These are phyloP conservation scores for Parnassius apollo DNA, from an alignment of 2,888 invertebrate genomes.

Conservation along the genomic window DNA sequence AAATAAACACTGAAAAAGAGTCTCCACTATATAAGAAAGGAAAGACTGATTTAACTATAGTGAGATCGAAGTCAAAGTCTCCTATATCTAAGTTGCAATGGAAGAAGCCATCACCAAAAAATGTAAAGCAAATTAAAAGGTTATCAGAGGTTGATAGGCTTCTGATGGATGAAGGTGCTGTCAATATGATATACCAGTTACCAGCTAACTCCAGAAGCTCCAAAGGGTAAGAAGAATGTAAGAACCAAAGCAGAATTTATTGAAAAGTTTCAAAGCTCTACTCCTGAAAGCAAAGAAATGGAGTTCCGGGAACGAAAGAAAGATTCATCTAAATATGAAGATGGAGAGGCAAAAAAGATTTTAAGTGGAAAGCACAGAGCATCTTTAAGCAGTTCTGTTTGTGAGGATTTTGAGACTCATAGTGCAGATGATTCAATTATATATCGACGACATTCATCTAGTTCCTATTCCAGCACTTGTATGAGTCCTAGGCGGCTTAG, in stretches of 20 bases:
- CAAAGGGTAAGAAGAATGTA: conserved; percentile 74
- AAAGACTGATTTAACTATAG: conserved; percentile 47
- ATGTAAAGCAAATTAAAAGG: conserved; percentile 77
- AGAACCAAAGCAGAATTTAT: conserved; percentile 82
- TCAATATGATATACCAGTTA: conserved; percentile 92
- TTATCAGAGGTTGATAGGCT: conserved; percentile 88
- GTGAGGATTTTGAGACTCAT: conserved; percentile 82
- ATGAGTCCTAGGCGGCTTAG: conserved; percentile 84
- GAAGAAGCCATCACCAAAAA: conserved; percentile 73
- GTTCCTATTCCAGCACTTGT: conserved; percentile 88
- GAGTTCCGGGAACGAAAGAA: conserved; percentile 79
- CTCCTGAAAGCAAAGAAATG: conserved; percentile 66
- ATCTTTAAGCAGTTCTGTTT: conserved; percentile 70
- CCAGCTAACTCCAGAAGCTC: conserved; percentile 84
- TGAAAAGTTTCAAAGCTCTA: conserved; percentile 80
- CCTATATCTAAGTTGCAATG: conserved; percentile 63
- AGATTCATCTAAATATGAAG: conserved; percentile 55
- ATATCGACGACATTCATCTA: conserved; percentile 90
- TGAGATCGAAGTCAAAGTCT: conserved; percentile 59
- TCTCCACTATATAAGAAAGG: conserved; percentile 47
- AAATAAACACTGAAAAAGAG: conserved; percentile 45
- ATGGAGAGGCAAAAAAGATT: conserved; percentile 61
- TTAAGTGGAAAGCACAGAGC: conserved; percentile 59
- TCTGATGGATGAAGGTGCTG: conserved; percentile 92
- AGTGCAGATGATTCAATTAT: conserved; percentile 90